phyloP scores from a whole-genome alignment of 2,888 invertebrate species.

The Pheosia gnoma region DNA sequence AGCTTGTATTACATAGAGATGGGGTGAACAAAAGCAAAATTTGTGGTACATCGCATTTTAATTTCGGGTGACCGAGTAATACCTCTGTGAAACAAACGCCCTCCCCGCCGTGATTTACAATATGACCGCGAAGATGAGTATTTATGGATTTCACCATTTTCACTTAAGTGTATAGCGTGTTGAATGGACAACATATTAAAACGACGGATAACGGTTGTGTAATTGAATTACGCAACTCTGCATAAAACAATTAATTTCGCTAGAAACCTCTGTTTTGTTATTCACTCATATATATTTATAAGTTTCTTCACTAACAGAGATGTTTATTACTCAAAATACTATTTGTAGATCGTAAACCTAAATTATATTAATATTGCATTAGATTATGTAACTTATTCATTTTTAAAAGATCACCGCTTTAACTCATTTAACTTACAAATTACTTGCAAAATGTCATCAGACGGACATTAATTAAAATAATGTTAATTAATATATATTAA shows the following conservation, averaged over 20 bases:
- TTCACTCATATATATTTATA: no score
- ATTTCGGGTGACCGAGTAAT: conserved; percentile 46
- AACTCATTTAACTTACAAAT: not conserved
- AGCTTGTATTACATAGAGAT: conserved; percentile 22
- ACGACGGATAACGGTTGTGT: conserved; percentile 11
- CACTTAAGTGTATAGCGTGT: conserved; percentile 26
- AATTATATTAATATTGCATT: not conserved
- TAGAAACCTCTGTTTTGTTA: no score
- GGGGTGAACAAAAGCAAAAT: conserved; percentile 45
- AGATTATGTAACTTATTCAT: not conserved
- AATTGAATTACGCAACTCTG: no score
- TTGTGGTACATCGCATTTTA: conserved; percentile 42
- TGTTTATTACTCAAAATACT: no score
- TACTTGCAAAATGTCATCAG: not conserved
- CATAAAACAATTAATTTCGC: no score
- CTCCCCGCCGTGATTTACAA: conserved; percentile 43
- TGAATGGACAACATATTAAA: conserved; percentile 44
- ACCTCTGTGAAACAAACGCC: conserved; percentile 50
- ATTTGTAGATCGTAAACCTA: no score
- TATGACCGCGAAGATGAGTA: conserved; percentile 39
- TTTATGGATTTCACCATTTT: conserved; percentile 42
- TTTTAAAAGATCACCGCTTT: not conserved
- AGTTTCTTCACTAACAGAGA: no score
- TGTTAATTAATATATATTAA: not conserved
- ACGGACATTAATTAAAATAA: not conserved